phyloP scores from a whole-genome alignment of 2,113 vertebrate genomes.

The Leucoraja erinaceus region DNA sequence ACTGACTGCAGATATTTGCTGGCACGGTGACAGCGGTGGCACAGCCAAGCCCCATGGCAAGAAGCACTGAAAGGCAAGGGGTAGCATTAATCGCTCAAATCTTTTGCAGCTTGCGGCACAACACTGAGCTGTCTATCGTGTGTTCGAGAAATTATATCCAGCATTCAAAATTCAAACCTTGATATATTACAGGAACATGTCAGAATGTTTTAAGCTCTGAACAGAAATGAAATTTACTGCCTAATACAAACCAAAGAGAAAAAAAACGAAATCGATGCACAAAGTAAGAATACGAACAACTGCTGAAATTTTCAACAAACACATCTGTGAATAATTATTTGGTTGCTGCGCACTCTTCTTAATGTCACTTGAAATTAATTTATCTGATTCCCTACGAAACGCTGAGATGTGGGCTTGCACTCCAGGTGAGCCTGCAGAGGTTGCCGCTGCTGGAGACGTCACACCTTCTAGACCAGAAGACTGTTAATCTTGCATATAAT shows the following conservation, averaged over 20 bases:
- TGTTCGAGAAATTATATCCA: constrained; percentile 13
- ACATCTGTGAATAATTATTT: constrained; percentile 27
- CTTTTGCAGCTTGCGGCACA: constrained; percentile 58
- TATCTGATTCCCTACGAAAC: constrained; percentile 25
- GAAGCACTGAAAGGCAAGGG: constrained; percentile 83
- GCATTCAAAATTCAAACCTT: constrained; percentile 17
- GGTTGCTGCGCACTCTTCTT: background rate
- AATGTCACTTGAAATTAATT: constrained; percentile 33
- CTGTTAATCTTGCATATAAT: constrained; percentile 22
- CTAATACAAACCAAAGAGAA: background rate
- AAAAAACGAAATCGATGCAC: background rate
- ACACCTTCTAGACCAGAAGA: constrained; percentile 28
- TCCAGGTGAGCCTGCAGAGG: constrained; percentile 31
- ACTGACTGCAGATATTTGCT: constrained; percentile 91
- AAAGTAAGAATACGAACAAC: constrained; percentile 21
- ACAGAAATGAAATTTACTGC: constrained; percentile 6
- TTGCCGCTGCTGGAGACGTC: constrained; percentile 30
- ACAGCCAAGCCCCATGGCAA: constrained; percentile 93
- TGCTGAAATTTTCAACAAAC: constrained; percentile 20
- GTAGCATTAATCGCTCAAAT: constrained; percentile 81
- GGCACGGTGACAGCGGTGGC: constrained; percentile 81
- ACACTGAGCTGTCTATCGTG: constrained; percentile 61
- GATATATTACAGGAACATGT: background rate
- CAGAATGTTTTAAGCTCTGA: constrained; percentile 8
- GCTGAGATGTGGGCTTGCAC: constrained; percentile 1